phyloP scores from a whole-genome alignment of 2,888 invertebrate genomes.

The Lasioglossum zephyrum region DNA sequence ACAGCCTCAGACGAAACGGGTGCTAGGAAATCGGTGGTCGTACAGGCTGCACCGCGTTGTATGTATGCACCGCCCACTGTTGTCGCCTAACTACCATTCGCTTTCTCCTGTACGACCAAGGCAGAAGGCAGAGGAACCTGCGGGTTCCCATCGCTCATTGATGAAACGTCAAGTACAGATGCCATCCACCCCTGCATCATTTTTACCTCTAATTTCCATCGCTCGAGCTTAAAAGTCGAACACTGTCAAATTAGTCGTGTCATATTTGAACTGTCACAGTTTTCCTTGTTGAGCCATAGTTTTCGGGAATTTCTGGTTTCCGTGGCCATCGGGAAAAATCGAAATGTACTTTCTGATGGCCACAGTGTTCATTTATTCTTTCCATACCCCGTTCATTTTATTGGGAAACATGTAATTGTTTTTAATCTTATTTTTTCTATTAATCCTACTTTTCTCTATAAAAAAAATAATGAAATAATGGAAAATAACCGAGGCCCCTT shows the following conservation, averaged over 20 bases:
- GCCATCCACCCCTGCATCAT: constrained; percentile 67
- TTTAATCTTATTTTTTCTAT: too few species aligned
- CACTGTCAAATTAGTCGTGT: constrained; percentile 64
- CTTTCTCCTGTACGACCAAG: constrained; percentile 33
- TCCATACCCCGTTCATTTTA: neutral
- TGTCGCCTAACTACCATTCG: constrained; percentile 41
- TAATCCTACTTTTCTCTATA: too few species aligned
- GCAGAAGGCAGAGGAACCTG: constrained; percentile 18
- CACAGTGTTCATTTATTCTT: neutral
- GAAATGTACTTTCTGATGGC: neutral
- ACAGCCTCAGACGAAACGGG: constrained; percentile 70
- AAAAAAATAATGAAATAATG: too few species aligned
- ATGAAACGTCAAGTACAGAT: constrained; percentile 79
- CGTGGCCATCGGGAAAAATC: neutral
- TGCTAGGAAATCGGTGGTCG: constrained; percentile 63
- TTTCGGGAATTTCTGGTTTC: neutral
- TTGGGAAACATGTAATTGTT: neutral
- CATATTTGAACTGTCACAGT: constrained; percentile 41
- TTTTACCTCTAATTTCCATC: constrained; percentile 72
- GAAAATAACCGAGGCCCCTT: too few species aligned
- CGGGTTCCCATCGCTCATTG: constrained; percentile 68
- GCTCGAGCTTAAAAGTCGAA: constrained; percentile 46
- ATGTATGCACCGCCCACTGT: constrained; percentile 31
- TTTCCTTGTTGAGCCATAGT: neutral
- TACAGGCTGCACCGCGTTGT: constrained; percentile 55